Conservation (phyloP, 2,888 invertebrate species). For the Gonocerus acuteangulatus region DNA sequence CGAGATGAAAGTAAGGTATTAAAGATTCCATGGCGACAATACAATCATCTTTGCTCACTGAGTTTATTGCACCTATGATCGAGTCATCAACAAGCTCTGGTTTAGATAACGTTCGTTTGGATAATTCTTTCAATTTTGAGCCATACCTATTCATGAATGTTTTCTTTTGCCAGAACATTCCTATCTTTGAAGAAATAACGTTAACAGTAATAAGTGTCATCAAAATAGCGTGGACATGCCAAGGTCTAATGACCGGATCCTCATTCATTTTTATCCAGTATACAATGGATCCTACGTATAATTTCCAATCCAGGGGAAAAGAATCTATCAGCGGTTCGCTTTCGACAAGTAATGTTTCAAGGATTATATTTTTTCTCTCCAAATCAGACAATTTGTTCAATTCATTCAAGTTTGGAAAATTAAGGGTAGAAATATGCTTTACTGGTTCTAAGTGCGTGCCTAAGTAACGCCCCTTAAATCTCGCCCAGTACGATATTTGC, state of each 20-base stretch:
- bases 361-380: conserved; percentile 15
- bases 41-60: conserved; percentile 52
- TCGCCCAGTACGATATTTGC: conserved; percentile 30
- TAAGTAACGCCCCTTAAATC: background rate
- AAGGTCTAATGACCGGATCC: conserved; percentile 43
- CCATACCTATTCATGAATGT: conserved; percentile 48
- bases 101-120: conserved; percentile 39
- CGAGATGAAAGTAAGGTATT: conserved; percentile 50
- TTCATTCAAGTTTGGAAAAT: conserved; percentile 13
- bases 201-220: conserved; percentile 53
- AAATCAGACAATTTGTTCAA: conserved; percentile 1
- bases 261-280: conserved; percentile 51
- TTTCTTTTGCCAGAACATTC: conserved; percentile 48
- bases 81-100: conserved; percentile 37
- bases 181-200: conserved; percentile 52
- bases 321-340: conserved; percentile 41
- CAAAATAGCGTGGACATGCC: conserved; percentile 52
- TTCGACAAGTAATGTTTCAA: conserved; percentile 23
- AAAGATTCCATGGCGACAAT: conserved; percentile 52
- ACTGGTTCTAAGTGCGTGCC: background rate
- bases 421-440: background rate
- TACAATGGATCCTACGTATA: conserved; percentile 52
- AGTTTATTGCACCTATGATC: conserved; percentile 47
- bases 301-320: conserved; percentile 53
- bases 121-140: conserved; percentile 41